These are phyloP conservation scores for Rattus rattus DNA, from an alignment of 2,113 vertebrate species.

Conservation along the genomic window DNA sequence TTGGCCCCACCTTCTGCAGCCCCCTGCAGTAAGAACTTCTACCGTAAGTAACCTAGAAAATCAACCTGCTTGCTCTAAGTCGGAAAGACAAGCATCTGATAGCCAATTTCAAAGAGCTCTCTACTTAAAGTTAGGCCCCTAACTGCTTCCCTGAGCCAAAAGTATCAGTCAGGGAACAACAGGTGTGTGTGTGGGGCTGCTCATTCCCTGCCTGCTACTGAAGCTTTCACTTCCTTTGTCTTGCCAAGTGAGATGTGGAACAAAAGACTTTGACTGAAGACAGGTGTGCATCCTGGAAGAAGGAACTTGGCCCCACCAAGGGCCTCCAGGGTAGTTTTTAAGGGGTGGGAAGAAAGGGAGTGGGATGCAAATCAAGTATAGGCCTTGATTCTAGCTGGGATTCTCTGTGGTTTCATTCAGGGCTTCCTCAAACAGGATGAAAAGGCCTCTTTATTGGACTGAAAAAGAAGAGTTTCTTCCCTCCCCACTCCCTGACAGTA, in stretches of 20 bases:
- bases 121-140: not conserved
- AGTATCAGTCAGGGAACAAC: not conserved
- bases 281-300: not conserved
- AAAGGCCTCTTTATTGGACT: slow-evolving; percentile 52
- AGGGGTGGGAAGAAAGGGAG: too few species aligned
- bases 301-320: not conserved
- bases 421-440: slow-evolving; percentile 32
- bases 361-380: not conserved
- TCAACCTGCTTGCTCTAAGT: not conserved
- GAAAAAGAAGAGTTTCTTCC: slow-evolving; percentile 5
- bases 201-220: not conserved
- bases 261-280: not conserved
- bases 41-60: not conserved
- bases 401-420: slow-evolving; percentile 24
- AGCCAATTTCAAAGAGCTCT: not conserved
- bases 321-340: not conserved
- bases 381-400: not conserved
- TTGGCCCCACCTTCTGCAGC: not conserved
- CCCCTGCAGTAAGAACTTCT: not conserved
- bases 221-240: not conserved
- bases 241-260: not conserved
- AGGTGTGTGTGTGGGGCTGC: not conserved
- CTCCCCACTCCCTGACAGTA: not conserved
- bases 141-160: not conserved
- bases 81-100: not conserved